phyloP scores from a whole-genome alignment of 2,113 vertebrate genomes.

The Cinclus cinclus region DNA sequence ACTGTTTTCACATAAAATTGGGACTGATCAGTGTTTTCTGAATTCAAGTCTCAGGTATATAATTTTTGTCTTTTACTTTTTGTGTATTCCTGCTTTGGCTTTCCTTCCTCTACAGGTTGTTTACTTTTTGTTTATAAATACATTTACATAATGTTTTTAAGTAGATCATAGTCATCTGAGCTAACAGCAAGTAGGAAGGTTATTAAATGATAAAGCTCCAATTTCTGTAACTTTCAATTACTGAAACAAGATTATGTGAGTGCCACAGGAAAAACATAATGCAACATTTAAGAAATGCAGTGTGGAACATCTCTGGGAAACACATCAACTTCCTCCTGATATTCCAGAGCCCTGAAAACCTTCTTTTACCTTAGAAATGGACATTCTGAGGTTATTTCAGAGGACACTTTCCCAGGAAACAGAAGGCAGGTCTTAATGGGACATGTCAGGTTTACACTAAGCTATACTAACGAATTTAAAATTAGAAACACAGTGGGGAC shows the following conservation, averaged over 20 bases:
- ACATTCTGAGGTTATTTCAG: neutral
- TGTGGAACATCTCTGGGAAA: neutral
- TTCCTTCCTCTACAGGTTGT: neutral
- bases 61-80: neutral
- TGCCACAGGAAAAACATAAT: neutral
- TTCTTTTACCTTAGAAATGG: neutral
- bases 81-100: neutral
- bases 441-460: neutral
- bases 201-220: slow-evolving; percentile 12
- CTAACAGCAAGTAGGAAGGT: neutral
- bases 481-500: neutral
- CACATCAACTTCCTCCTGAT: neutral
- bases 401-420: neutral
- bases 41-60: neutral
- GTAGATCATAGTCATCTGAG: neutral
- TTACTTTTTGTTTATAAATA: slow-evolving; percentile 3
- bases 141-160: neutral
- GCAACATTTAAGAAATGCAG: neutral
- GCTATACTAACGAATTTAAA: neutral
- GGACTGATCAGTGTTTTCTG: neutral
- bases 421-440: neutral
- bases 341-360: neutral
- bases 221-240: slow-evolving; percentile 33
- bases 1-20: neutral
- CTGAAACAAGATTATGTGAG: neutral